Percentiles rank a stretch among this genome's conserved stretches.
phyloP scores from a whole-genome alignment of 2,113 vertebrate genomes.

The Megaceryle maxima region DNA sequence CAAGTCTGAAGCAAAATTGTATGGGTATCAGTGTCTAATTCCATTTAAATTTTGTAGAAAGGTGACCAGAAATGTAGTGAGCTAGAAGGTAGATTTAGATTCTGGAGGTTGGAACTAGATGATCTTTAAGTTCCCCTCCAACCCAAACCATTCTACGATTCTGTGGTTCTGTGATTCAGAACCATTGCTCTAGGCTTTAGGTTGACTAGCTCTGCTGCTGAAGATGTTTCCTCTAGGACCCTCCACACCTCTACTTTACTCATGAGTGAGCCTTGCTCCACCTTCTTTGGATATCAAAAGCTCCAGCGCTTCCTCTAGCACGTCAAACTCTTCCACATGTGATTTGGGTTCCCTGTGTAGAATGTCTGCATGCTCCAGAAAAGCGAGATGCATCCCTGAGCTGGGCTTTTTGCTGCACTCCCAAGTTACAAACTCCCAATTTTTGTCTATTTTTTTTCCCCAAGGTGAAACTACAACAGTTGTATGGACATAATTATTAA shows the following conservation, averaged over 20 bases:
- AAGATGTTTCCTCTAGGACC: background rate
- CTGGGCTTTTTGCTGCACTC: background rate
- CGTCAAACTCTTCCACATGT: background rate
- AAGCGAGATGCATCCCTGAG: background rate
- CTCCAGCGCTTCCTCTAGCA: background rate
- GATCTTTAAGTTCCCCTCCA: too few species aligned
- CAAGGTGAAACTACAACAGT: background rate
- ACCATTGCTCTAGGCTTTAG: background rate
- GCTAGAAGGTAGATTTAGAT: background rate
- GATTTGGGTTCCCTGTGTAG: background rate
- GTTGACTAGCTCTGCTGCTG: background rate
- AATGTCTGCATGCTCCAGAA: fast-evolving
- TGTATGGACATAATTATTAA: background rate
- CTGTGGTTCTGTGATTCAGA: background rate
- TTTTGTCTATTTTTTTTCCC: background rate
- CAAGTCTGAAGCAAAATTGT: background rate
- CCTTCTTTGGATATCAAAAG: background rate
- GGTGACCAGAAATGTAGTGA: too few species aligned
- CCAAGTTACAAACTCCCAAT: background rate
- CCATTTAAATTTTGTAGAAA: background rate
- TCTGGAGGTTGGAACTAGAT: too few species aligned
- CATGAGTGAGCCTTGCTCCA: fast-evolving
- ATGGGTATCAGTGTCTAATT: background rate
- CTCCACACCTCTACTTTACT: background rate
- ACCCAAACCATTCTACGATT: too few species aligned